phyloP scores from a whole-genome alignment of 1,140 invertebrate genomes.

The Aphelenchoides fujianensis region DNA sequence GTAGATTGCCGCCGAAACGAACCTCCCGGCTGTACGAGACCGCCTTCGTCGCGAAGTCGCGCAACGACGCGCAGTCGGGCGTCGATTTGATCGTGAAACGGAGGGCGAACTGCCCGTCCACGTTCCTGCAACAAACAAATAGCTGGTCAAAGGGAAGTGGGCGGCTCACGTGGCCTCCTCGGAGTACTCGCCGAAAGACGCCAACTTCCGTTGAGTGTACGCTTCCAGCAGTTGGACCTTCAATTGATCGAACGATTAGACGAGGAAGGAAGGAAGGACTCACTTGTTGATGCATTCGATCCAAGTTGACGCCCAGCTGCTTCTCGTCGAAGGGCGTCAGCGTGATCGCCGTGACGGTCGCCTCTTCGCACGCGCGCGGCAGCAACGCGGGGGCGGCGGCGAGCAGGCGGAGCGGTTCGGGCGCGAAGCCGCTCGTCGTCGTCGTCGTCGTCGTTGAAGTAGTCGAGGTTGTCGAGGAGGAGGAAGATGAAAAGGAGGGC shows the following conservation, averaged over 20 bases:
- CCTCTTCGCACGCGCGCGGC: neutral
- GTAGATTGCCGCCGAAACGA: neutral
- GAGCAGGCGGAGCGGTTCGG: no score
- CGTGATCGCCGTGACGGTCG: conserved; percentile 16
- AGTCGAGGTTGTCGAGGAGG: neutral
- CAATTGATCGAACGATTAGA: neutral
- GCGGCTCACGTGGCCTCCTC: conserved; percentile 24
- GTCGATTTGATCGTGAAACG: conserved; percentile 12
- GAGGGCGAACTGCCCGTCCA: conserved; percentile 23
- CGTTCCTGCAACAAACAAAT: conserved; percentile 16
- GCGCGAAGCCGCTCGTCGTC: no score
- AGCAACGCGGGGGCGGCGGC: no score
- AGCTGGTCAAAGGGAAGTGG: neutral
- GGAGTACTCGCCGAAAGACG: conserved; percentile 18
- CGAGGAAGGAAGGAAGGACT: conserved; percentile 20
- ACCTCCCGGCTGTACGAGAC: conserved; percentile 29
- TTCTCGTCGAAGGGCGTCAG: conserved; percentile 18
- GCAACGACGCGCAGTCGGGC: neutral
- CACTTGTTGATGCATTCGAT: conserved; percentile 18
- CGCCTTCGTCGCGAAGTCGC: conserved; percentile 25
- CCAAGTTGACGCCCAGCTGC: conserved; percentile 2
- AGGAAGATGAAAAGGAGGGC: no score
- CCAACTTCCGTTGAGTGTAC: conserved; percentile 19
- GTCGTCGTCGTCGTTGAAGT: no score
- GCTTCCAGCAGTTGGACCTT: conserved; percentile 20